phyloP scores from a whole-genome alignment of 2,797 vertebrate species.

The Enteromius thamalakanensis region DNA sequence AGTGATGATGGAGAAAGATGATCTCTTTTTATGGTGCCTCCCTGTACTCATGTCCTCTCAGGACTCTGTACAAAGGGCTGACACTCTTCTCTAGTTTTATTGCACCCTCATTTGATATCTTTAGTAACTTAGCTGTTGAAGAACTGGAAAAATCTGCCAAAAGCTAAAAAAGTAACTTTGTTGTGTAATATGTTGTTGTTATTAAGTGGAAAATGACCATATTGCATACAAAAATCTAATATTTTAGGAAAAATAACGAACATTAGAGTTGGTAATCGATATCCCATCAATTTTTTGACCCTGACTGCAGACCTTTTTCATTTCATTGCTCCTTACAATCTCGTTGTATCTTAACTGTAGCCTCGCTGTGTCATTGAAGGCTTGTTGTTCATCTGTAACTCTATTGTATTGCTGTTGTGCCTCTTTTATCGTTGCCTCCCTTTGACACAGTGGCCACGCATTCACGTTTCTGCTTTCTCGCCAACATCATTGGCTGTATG shows the following conservation, averaged over 20 bases:
- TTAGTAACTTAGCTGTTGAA: neutral
- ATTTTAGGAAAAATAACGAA: neutral
- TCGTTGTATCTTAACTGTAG: neutral
- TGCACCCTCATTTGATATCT: neutral
- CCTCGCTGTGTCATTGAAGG: neutral
- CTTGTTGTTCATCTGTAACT: conserved; percentile 35
- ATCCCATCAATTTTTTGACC: neutral
- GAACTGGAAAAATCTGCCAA: neutral
- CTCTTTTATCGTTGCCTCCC: conserved; percentile 1
- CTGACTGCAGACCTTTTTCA: neutral
- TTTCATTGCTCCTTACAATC: neutral
- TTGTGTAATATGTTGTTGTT: neutral
- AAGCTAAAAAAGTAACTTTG: conserved; percentile 5
- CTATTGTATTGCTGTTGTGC: conserved; percentile 68
- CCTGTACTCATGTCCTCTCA: conserved; percentile 2
- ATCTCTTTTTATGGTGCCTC: neutral
- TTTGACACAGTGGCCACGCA: conserved; percentile 22
- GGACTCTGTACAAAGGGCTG: conserved; percentile 26
- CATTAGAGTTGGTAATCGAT: neutral
- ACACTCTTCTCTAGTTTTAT: conserved; percentile 17
- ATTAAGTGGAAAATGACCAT: neutral
- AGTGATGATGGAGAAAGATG: conserved; percentile 13
- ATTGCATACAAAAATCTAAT: too few relatives aligned
- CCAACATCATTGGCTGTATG: conserved; percentile 26
- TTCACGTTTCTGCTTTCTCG: conserved; percentile 28